Percentiles rank a stretch among this genome's conserved stretches.
phyloP scores from a whole-genome alignment of 2,888 invertebrate genomes.

The Fragum sueziense region DNA sequence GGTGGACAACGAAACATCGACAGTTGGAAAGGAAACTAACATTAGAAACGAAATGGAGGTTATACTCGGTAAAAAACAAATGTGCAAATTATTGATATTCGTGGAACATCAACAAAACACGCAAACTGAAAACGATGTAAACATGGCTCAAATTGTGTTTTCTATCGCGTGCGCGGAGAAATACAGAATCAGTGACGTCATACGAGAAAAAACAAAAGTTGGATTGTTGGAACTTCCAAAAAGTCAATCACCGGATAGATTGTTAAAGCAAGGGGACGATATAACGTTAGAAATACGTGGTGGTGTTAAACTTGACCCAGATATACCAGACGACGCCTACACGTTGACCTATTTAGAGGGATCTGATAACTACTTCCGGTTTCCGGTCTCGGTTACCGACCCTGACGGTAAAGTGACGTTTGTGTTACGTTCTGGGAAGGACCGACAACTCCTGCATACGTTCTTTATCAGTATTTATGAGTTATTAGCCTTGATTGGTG shows the following conservation, averaged over 20 bases:
- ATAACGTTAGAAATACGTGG: conserved; percentile 57
- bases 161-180: conserved; percentile 56
- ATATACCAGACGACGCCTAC: conserved; percentile 58
- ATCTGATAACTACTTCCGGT: conserved; percentile 58
- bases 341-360: conserved; percentile 58
- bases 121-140: conserved; percentile 13
- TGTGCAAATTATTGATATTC: conserved; percentile 58
- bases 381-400: conserved; percentile 51
- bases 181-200: conserved; percentile 45
- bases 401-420: conserved; percentile 51
- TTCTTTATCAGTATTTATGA: conserved; percentile 51
- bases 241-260: conserved; percentile 59
- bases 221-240: conserved; percentile 58
- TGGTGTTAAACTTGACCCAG: conserved; percentile 49
- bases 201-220: conserved; percentile 55
- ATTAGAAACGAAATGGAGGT: conserved; percentile 59
- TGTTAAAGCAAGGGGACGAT: conserved; percentile 58
- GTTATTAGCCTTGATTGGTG: conserved; percentile 51
- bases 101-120: conserved; percentile 51
- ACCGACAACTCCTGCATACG: conserved; percentile 56
- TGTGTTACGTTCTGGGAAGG: conserved; percentile 50
- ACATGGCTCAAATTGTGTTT: conserved; percentile 52
- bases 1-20: conserved; percentile 49
- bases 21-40: conserved; percentile 32
- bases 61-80: conserved; percentile 55